Base-by-base conservation (phyloP, 1,140 invertebrate genomes). In the Lethocerus indicus region DNA sequence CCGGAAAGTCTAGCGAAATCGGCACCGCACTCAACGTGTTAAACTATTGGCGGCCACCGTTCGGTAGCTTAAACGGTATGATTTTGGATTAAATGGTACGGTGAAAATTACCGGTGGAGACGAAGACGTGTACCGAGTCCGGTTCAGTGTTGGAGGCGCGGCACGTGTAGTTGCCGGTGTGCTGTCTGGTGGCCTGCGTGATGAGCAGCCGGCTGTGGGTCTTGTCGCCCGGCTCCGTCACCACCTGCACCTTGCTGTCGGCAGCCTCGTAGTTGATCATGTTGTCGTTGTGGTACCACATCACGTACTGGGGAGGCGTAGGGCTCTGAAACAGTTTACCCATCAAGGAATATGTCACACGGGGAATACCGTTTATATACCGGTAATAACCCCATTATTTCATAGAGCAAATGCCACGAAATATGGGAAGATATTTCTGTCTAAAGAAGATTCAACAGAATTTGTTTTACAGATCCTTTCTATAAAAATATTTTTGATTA, bases 211-310 rank as follows among this genome's bases (percentile, higher is more conserved):
- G 57, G 26, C 60, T 63, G 36, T 64, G 62, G 5, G 67, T 68
- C 49, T 60, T 62, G 13, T 60, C 57, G 14, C 63, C 63, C 1
- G 59, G 55, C 49, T 65, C 64, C 4, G 64, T 67, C 59, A 21
- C 62, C 60, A 12, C 63, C 59, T 29, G 43, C 37, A 35, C 50
- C 14, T 27, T 41, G 25, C 24, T 32, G 2, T 26, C 37, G 12
- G 16, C 24, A 29, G 78, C 82, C 65, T 89, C 86, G 64, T 88
- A 90, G 70, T 89, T 90, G 68, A 90, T 88, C 81, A 90, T 87
- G 47, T 81, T 77, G 60, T 87, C 82, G 68, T 90, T 88, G 67
- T 89, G 86, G 67, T 85, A 87, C 86, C 84, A 88, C 69, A 87
- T 87, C 42, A 89, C 84, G 69, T 85, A 89, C 64, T 87, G 84